Base-by-base conservation (phyloP, 2,888 invertebrate genomes). In the Clusia tigrina region DNA sequence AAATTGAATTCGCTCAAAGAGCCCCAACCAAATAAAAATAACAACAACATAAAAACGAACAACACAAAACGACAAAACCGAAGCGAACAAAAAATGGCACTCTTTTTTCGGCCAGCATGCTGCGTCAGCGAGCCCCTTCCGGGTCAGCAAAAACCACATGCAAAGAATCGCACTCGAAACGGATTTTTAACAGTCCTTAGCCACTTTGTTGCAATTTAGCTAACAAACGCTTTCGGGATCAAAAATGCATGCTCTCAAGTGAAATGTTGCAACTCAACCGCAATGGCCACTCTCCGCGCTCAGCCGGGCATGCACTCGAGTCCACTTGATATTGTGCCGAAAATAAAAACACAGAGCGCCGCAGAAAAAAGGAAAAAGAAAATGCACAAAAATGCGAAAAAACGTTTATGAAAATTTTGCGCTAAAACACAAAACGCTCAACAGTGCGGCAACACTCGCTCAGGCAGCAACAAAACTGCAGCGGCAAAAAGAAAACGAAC, bases 271-370 rank as follows among this genome's bases (percentile, higher is more conserved):
- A 18, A 20, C 48, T 48, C 48, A 22, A 48, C 20, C 48, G 24
- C 58, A 52, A 51, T 59, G 52, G 38, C 54, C 62, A 64, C 58
- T 62, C 62, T 62, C 66, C 59, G 54, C 71, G 66, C 60, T 58
- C 66, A 72, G 66, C 71, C 67, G 67, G 63, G 68, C 72, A 68
- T 71, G 65, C 69, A 65, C 58, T 64, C 51, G 55, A 63, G 61
- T 58, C 67, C 65, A 67, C 63, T 67, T 63, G 55, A 42, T 46
- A 17, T 17, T 26, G 24, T 25, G 58, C 20, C 48, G 20, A 3
- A 54, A 17, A 54, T 15, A 59, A 61, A 62, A 53, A 18, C 12
- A n/a, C n/a, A n/a, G n/a, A n/a, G n/a, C n/a, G n/a, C n/a, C n/a
- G n/a, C 46, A 54, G 54, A 58, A 51, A 58, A 17, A 23, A 46